These are phyloP conservation scores for Psammodynastes pulverulentus DNA, from an alignment of 2,113 vertebrate species.

Conservation along the genomic window DNA sequence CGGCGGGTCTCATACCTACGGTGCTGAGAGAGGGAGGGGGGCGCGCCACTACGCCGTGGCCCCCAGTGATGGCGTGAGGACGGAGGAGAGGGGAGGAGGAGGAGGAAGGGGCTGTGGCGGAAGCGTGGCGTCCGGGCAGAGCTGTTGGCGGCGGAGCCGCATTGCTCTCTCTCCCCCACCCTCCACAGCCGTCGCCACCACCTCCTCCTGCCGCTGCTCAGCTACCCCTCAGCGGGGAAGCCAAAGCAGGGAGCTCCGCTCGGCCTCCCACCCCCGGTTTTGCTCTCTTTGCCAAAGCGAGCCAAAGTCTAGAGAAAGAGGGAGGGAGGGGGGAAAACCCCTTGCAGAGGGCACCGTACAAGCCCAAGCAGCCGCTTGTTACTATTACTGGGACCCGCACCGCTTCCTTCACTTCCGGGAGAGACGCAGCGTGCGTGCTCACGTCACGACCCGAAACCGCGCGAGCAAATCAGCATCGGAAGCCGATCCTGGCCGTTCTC, in stretches of 20 bases:
- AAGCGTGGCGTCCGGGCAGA: background rate
- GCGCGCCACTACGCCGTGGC: background rate
- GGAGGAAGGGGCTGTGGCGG: background rate
- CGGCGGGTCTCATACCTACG: background rate
- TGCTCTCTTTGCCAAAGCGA: background rate
- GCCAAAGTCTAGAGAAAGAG: too few species aligned
- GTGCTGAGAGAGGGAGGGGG: background rate
- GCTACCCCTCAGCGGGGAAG: background rate
- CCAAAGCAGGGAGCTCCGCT: background rate
- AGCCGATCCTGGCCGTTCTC: background rate
- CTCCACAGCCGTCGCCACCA: background rate
- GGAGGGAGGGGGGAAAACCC: background rate
- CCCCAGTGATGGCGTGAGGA: background rate
- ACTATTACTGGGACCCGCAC: background rate
- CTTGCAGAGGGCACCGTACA: background rate
- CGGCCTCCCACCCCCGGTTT: background rate
- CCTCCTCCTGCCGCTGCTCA: background rate
- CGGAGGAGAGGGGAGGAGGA: background rate
- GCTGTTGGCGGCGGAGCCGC: background rate
- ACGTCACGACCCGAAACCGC: background rate
- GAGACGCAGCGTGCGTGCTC: background rate
- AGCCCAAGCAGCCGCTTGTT: background rate
- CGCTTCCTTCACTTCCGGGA: conserved; percentile 6
- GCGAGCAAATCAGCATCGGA: background rate
- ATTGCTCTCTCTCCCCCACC: background rate